Evolutionary conservation across 2,888 invertebrate species (phyloP).

Genomic region (Xestia c-nigrum): DNA sequence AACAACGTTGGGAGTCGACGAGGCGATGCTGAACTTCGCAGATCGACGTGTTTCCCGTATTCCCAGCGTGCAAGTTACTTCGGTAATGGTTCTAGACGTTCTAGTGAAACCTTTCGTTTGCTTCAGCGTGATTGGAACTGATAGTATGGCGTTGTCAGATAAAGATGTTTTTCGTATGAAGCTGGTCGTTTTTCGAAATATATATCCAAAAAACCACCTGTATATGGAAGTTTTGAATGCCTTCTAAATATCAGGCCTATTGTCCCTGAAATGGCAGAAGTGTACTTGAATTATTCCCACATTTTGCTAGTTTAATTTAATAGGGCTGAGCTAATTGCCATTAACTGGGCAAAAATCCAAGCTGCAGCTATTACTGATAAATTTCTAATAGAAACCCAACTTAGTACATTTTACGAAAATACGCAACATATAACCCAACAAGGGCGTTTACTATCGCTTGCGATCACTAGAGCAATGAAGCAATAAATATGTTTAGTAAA

Average conservation of each 20-base stretch:
- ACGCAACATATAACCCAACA: background rate
- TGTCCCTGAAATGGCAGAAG: background rate
- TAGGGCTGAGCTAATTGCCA: background rate
- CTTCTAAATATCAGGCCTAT: background rate
- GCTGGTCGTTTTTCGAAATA: background rate
- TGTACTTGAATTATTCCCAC: background rate
- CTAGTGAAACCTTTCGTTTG: slow-evolving; percentile 14
- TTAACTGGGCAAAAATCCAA: background rate
- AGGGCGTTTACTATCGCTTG: no score
- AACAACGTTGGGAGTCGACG: slow-evolving; percentile 33
- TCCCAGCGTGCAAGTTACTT: slow-evolving; percentile 30
- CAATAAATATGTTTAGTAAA: background rate
- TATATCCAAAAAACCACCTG: background rate
- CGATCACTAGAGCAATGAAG: background rate
- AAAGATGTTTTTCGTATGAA: background rate
- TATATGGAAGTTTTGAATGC: background rate
- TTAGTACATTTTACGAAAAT: background rate
- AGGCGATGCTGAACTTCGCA: slow-evolving; percentile 39
- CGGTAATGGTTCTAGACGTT: slow-evolving; percentile 21
- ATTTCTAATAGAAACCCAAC: background rate
- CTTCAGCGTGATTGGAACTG: slow-evolving; percentile 29
- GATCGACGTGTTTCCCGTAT: slow-evolving; percentile 38
- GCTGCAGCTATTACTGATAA: background rate
- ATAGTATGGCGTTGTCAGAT: slow-evolving; percentile 3
- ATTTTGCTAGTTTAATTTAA: background rate